Evolutionary conservation across 2,797 vertebrate genomes (phyloP).

Genomic region (Rhabdophis nuchalis): DNA sequence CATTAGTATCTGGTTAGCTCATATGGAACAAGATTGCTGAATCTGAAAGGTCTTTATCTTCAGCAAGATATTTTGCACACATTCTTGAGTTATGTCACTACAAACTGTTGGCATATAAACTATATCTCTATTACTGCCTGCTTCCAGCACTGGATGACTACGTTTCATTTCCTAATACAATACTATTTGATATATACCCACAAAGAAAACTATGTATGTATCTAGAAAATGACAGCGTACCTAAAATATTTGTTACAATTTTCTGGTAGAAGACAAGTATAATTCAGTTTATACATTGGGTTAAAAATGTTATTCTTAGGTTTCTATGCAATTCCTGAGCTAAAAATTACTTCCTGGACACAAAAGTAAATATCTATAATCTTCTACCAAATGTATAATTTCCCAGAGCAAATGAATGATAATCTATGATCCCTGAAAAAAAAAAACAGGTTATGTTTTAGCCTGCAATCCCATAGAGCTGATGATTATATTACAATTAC

Average conservation of each 20-base stretch:
- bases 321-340: neutral
- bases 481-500: neutral
- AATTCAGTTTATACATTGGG: neutral
- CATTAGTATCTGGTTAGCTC: neutral
- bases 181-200: neutral
- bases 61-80: neutral
- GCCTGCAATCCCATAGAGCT: neutral
- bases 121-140: neutral
- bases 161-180: neutral
- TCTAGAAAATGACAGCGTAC: constrained; percentile 8
- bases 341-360: neutral
- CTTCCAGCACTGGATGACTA: neutral
- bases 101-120: neutral
- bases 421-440: neutral
- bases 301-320: neutral
- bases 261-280: neutral
- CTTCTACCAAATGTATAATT: neutral
- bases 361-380: neutral
- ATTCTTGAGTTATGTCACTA: neutral
- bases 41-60: neutral
- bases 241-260: constrained; percentile 2
- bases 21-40: neutral
- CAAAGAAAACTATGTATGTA: neutral
- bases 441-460: neutral
- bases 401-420: neutral